Conservation (phyloP, 2,113 vertebrate species). For the Athene noctua region DNA sequence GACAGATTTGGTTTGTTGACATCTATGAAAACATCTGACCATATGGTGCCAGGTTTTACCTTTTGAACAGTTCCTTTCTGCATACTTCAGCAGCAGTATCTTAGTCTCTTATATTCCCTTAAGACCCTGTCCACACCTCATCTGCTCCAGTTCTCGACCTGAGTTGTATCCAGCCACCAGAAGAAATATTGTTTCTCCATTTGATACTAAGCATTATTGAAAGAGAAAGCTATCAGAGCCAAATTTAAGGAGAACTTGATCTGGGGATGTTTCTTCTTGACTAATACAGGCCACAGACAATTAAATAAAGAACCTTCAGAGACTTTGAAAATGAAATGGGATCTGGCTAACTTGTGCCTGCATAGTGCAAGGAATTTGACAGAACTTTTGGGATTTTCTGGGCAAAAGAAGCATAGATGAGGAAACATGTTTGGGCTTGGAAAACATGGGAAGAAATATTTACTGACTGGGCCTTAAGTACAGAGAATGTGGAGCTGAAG, state of each 20-base stretch:
- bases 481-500: neutral
- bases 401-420: neutral
- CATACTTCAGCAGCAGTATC: neutral
- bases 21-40: neutral
- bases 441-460: neutral
- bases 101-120: neutral
- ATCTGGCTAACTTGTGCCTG: neutral
- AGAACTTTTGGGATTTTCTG: neutral
- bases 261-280: neutral
- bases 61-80: neutral
- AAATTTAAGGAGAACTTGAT: neutral
- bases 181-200: neutral
- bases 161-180: neutral
- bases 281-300: neutral
- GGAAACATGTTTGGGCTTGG: rapidly evolving
- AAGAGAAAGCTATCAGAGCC: neutral
- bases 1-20: slow-evolving; percentile 31
- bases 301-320: neutral
- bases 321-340: neutral
- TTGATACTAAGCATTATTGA: neutral
- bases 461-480: neutral
- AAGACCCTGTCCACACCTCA: neutral
- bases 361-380: neutral
- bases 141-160: neutral
- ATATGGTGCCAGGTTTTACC: slow-evolving; percentile 11